These are phyloP conservation scores for Anticlea derivata DNA, from an alignment of 2,888 invertebrate genomes.

Conservation along the genomic window DNA sequence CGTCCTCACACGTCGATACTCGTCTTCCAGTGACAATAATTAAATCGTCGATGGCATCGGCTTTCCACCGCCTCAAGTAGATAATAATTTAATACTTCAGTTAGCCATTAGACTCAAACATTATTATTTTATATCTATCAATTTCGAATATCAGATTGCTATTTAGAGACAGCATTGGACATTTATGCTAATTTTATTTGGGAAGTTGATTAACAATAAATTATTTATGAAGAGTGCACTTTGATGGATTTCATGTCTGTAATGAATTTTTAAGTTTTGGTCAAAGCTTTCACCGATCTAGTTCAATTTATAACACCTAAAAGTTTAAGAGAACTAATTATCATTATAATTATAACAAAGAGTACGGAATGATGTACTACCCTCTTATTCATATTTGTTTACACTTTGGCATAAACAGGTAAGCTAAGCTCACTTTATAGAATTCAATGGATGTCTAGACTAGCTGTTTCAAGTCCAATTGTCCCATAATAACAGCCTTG, in stretches of 20 bases:
- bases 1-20: conserved; percentile 65
- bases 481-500: conserved; percentile 30
- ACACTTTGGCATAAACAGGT: conserved; percentile 10
- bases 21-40: conserved; percentile 63
- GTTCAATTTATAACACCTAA: background rate
- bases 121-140: conserved; percentile 40
- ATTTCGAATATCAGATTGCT: conserved; percentile 28
- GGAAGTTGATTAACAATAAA: conserved; percentile 28
- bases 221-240: conserved; percentile 9
- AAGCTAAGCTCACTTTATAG: conserved; percentile 18
- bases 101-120: conserved; percentile 36
- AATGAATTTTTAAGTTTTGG: too few relatives aligned
- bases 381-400: conserved; percentile 1
- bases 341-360: too few relatives aligned
- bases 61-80: conserved; percentile 47
- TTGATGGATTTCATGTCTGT: background rate
- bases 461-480: conserved; percentile 23
- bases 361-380: background rate
- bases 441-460: conserved; percentile 25
- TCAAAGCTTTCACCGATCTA: background rate
- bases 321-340: too few relatives aligned
- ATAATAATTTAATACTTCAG: conserved; percentile 43
- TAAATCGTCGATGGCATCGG: conserved; percentile 55
- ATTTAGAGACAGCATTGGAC: conserved; percentile 25
- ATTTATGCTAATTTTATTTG: conserved; percentile 38